These are phyloP conservation scores for Caprella mutica DNA, from an alignment of 2,888 invertebrate genomes.

Conservation along the genomic window DNA sequence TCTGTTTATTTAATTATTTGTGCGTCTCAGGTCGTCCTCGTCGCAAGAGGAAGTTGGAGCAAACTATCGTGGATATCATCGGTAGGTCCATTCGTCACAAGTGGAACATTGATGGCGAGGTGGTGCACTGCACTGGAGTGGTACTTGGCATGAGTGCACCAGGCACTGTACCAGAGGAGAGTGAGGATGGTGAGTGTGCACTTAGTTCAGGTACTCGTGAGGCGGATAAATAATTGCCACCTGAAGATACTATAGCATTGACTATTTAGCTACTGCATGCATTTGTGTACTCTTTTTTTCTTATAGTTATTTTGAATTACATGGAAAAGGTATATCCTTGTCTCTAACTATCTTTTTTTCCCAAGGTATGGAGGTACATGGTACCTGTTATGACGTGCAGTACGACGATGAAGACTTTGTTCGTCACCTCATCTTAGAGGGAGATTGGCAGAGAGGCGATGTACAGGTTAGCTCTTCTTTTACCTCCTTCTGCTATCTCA, in stretches of 20 bases:
- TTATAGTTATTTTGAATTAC: too few species aligned
- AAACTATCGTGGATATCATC: conserved; percentile 24
- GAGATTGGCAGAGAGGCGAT: conserved; percentile 33
- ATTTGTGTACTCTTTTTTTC: too few species aligned
- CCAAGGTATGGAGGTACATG: conserved; percentile 15
- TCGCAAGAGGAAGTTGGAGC: conserved; percentile 27
- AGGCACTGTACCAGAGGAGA: conserved; percentile 31
- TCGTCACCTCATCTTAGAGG: conserved; percentile 29
- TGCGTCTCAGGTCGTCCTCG: conserved; percentile 28
- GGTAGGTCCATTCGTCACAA: conserved; percentile 30
- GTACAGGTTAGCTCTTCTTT: too few species aligned
- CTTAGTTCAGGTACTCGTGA: too few species aligned
- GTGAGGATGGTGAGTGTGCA: too few species aligned
- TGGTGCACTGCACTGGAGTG: conserved; percentile 26
- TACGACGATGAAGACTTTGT: conserved; percentile 34
- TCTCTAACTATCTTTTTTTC: too few species aligned
- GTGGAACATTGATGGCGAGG: conserved; percentile 32
- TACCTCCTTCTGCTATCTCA: too few species aligned
- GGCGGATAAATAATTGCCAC: too few species aligned
- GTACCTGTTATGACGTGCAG: conserved; percentile 31
- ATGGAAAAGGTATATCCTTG: too few species aligned
- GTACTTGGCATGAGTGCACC: conserved; percentile 33
- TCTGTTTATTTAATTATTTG: too few species aligned
- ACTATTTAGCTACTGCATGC: too few species aligned
- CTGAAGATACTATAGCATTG: too few species aligned